Evolutionary conservation across 2,888 invertebrate species (phyloP).

Genomic region (Dascillus cervinus): DNA sequence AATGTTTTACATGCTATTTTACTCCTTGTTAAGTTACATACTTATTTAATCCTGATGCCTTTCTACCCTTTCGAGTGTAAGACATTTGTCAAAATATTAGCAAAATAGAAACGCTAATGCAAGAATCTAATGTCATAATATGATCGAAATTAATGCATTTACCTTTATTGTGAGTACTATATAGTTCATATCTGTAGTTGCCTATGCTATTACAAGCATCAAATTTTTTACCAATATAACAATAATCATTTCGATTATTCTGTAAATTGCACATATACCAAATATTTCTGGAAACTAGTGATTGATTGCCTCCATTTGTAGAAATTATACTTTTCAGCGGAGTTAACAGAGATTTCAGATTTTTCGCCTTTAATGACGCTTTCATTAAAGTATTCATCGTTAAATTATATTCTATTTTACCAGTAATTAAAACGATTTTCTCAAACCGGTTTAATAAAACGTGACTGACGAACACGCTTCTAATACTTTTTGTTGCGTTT

Average conservation of each 20-base stretch:
- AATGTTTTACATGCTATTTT: no score
- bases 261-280: constrained; percentile 61
- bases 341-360: constrained; percentile 27
- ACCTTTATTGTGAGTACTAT: constrained; percentile 66
- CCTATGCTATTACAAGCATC: constrained; percentile 56
- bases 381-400: constrained; percentile 66
- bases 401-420: constrained; percentile 11
- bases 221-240: constrained; percentile 31
- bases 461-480: no score
- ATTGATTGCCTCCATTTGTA: constrained; percentile 41
- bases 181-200: constrained; percentile 59
- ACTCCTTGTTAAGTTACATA: no score
- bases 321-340: constrained; percentile 31
- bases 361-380: constrained; percentile 47
- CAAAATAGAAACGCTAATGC: no score
- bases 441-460: no score
- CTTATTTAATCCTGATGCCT: no score
- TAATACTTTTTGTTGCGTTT: no score
- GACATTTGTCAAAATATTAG: no score
- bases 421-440: constrained; percentile 1
- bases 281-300: constrained; percentile 60
- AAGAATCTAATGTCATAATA: no score
- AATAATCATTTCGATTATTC: constrained; percentile 25
- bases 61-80: no score
- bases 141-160: no score